These are phyloP conservation scores for Spodoptera picta DNA, from an alignment of 2,888 invertebrate genomes.

Conservation along the genomic window DNA sequence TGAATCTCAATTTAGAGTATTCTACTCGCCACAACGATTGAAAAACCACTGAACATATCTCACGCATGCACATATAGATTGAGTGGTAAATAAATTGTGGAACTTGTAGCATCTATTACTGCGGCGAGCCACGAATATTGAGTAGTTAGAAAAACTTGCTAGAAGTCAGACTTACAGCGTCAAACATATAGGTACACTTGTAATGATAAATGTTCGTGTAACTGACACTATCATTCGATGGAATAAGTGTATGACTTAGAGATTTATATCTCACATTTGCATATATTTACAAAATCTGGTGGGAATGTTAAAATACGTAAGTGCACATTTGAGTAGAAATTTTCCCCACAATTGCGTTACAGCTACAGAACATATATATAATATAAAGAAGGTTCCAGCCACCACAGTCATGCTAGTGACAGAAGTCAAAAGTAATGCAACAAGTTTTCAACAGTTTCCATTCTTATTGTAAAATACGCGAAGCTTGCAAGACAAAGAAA, in stretches of 20 bases:
- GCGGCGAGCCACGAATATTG: conserved; percentile 47
- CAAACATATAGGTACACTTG: not conserved
- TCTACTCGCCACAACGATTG: not conserved
- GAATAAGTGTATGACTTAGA: not conserved
- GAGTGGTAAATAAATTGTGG: conserved; percentile 55
- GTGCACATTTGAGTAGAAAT: not conserved
- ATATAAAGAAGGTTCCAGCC: too few relatives aligned
- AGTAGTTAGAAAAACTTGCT: conserved; percentile 32
- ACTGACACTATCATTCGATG: not conserved
- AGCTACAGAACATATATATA: too few relatives aligned
- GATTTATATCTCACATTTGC: not conserved
- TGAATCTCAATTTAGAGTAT: too few relatives aligned
- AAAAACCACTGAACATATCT: conserved; percentile 3
- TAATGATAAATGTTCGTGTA: conserved; percentile 2
- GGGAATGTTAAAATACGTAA: not conserved
- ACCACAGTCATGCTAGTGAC: conserved; percentile 18
- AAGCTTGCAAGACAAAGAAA: conserved; percentile 39
- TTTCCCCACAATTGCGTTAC: too few relatives aligned
- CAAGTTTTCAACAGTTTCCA: conserved; percentile 42
- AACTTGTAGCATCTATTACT: conserved; percentile 48
- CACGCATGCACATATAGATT: conserved; percentile 48
- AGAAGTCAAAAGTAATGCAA: conserved; percentile 35
- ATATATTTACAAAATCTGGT: not conserved
- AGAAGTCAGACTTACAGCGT: not conserved
- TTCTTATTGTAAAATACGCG: conserved; percentile 38